Percentiles rank a stretch among this genome's conserved stretches.
phyloP scores from a whole-genome alignment of 2,888 invertebrate species.

The Acleris literana region DNA sequence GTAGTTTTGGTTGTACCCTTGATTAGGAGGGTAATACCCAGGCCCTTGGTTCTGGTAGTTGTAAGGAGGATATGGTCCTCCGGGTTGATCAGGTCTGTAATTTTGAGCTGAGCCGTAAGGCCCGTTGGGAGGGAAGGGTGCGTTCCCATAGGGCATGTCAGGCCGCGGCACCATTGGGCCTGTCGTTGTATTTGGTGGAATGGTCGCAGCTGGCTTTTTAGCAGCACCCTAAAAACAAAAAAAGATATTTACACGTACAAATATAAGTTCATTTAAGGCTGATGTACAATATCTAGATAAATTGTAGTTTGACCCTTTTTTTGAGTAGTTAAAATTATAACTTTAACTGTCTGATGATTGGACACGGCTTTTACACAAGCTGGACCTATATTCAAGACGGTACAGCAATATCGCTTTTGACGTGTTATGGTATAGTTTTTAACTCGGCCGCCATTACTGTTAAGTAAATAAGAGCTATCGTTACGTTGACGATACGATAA shows the following conservation, averaged over 20 bases:
- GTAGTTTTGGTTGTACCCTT: slow-evolving; percentile 72
- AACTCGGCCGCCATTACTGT: no score
- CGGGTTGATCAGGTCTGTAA: slow-evolving; percentile 62
- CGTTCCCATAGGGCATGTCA: slow-evolving; percentile 57
- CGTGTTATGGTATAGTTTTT: no score
- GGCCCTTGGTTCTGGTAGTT: slow-evolving; percentile 67
- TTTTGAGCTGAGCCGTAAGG: slow-evolving; percentile 60
- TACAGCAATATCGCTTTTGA: no score
- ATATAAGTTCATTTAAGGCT: no score
- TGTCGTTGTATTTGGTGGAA: slow-evolving; percentile 72
- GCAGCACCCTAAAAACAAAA: slow-evolving; percentile 58
- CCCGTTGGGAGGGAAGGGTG: slow-evolving; percentile 64
- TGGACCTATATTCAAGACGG: no score
- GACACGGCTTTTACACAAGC: no score
- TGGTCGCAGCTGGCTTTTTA: slow-evolving; percentile 80
- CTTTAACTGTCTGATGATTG: no score
- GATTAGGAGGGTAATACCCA: slow-evolving; percentile 79
- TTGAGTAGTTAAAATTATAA: no score
- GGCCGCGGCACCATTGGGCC: slow-evolving; percentile 52
- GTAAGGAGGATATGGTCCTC: slow-evolving; percentile 70
- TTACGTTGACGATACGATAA: no score
- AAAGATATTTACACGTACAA: neutral
- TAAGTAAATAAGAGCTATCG: no score
- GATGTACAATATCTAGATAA: no score
- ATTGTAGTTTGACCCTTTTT: no score